Evolutionary conservation across 2,888 invertebrate species (phyloP).

Genomic region (Morinoia aosen): DNA sequence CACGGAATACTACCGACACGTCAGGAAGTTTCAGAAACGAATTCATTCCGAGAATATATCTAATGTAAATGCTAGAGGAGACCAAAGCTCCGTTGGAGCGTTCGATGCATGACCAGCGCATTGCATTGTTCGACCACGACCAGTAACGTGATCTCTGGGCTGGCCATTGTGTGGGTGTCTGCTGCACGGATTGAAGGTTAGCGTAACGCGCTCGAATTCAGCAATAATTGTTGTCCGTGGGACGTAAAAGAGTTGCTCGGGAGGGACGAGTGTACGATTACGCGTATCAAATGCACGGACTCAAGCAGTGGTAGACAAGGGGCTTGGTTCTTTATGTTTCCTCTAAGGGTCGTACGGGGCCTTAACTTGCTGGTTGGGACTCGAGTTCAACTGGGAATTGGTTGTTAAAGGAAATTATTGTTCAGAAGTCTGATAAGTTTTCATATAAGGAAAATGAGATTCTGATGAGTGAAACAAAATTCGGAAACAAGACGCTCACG

Average conservation of each 20-base stretch:
- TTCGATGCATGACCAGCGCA: background rate
- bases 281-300: background rate
- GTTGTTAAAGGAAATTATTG: background rate
- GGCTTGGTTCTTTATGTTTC: background rate
- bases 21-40: background rate
- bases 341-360: background rate
- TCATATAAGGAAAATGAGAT: background rate
- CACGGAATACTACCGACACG: background rate
- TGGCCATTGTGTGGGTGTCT: background rate
- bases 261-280: background rate
- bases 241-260: background rate
- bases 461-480: too few relatives aligned
- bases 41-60: background rate
- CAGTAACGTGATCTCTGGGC: background rate
- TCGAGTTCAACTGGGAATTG: background rate
- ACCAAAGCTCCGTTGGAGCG: background rate
- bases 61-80: background rate
- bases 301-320: background rate
- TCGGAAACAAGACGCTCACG: too few relatives aligned
- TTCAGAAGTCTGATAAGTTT: background rate
- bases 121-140: background rate
- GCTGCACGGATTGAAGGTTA: constrained; percentile 4
- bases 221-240: background rate
- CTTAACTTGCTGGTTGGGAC: background rate
- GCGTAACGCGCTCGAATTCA: background rate